Percentiles rank a stretch among this genome's conserved stretches.
These are phyloP conservation scores for Brachylomia viminalis DNA, from an alignment of 2,888 invertebrate genomes.

Conservation along the genomic window DNA sequence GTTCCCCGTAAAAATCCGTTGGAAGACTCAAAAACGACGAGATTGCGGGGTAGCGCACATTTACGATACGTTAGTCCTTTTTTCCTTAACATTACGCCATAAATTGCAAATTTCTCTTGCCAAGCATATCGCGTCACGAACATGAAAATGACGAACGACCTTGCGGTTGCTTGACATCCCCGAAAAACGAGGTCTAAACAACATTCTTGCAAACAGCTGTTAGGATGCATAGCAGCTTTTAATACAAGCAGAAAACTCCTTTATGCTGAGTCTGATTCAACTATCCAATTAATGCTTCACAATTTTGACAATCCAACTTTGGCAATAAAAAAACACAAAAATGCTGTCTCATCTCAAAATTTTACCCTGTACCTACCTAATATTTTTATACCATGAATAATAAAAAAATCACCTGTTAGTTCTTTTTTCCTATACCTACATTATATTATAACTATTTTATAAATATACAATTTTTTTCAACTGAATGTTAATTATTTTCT, in stretches of 20 bases:
- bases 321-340: too few species aligned
- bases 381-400: too few species aligned
- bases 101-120: slow-evolving; percentile 6
- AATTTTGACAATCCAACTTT: background rate
- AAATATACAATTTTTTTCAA: too few species aligned
- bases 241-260: background rate
- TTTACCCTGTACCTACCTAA: background rate
- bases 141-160: slow-evolving; percentile 3
- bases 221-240: background rate
- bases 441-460: too few species aligned
- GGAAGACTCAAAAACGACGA: background rate
- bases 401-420: background rate
- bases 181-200: slow-evolving; percentile 8
- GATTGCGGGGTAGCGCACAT: background rate
- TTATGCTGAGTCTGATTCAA: background rate
- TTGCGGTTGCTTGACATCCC: slow-evolving; percentile 9
- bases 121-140: slow-evolving; percentile 5
- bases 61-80: slow-evolving; percentile 3
- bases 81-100: slow-evolving; percentile 17
- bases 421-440: too few species aligned
- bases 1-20: too few species aligned
- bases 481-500: background rate
- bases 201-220: slow-evolving; percentile 15
- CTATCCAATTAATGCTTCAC: background rate
- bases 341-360: background rate